Conservation (phyloP, 2,797 vertebrate species). For the Xerus rutilus region DNA sequence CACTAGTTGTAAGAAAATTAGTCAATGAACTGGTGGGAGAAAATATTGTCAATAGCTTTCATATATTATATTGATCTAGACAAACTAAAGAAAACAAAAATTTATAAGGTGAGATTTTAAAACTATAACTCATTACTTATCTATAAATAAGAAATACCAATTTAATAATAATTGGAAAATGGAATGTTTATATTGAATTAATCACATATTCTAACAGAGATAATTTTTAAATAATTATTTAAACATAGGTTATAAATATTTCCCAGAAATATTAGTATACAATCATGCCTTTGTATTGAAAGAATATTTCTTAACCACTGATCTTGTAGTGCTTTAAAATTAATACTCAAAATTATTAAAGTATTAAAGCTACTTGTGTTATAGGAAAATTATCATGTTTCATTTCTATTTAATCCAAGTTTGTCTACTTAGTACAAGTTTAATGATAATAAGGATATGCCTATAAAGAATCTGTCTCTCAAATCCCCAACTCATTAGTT, state of each 20-base stretch:
- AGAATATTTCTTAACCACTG: neutral
- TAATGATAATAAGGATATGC: conserved; percentile 34
- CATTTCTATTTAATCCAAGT: neutral
- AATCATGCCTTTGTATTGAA: neutral
- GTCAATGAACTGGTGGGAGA: neutral
- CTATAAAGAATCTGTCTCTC: neutral
- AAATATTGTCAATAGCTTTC: neutral
- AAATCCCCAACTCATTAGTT: neutral
- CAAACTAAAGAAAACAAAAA: conserved; percentile 52
- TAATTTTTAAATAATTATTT: conserved; percentile 17
- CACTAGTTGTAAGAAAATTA: neutral
- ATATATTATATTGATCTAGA: neutral
- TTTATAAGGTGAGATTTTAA: conserved; percentile 15
- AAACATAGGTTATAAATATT: neutral
- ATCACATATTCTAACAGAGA: conserved; percentile 1
- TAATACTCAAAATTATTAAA: neutral
- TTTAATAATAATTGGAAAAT: conserved; percentile 27
- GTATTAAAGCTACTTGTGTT: neutral
- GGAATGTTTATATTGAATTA: neutral
- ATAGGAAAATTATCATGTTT: neutral
- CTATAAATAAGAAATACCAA: conserved; percentile 31
- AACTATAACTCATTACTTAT: neutral
- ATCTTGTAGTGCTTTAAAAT: neutral
- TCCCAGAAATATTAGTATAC: neutral
- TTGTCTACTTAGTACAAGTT: neutral